Percentiles rank a stretch among this genome's conserved stretches.
Conservation (phyloP, 2,113 vertebrate species). For the Tupaia tana region DNA sequence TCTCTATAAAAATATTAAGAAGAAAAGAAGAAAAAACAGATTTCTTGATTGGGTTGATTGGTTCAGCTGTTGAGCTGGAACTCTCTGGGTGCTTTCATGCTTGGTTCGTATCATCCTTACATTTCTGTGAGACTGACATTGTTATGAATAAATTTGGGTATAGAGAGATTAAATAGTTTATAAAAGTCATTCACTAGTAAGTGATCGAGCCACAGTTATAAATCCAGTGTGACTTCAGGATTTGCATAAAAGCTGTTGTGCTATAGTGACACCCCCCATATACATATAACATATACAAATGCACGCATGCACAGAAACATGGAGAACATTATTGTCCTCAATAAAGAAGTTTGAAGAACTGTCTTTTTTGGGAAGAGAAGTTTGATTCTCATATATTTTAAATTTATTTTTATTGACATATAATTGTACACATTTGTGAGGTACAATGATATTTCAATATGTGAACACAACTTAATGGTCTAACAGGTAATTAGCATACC, state of each 20-base stretch:
- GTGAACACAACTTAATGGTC: too few relatives aligned
- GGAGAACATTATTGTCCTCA: not conserved
- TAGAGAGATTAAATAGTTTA: not conserved
- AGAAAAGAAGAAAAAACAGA: too few relatives aligned
- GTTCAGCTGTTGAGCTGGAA: not conserved
- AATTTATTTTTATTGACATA: too few relatives aligned
- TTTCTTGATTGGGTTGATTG: too few relatives aligned
- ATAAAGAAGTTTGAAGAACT: not conserved
- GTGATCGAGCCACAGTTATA: not conserved
- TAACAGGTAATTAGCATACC: too few relatives aligned
- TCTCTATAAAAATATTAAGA: too few relatives aligned
- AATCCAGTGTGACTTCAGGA: not conserved
- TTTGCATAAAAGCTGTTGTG: not conserved
- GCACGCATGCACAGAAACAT: not conserved
- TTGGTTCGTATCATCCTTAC: not conserved
- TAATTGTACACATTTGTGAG: too few relatives aligned
- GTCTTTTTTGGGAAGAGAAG: not conserved
- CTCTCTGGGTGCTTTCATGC: not conserved
- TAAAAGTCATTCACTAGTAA: not conserved
- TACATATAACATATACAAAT: too few relatives aligned
- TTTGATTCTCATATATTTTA: not conserved
- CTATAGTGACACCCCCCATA: not conserved
- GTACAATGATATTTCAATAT: too few relatives aligned
- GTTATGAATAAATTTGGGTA: not conserved
- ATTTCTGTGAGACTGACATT: not conserved